phyloP scores from a whole-genome alignment of 2,797 vertebrate species.

The Gymnoscopelus braueri region DNA sequence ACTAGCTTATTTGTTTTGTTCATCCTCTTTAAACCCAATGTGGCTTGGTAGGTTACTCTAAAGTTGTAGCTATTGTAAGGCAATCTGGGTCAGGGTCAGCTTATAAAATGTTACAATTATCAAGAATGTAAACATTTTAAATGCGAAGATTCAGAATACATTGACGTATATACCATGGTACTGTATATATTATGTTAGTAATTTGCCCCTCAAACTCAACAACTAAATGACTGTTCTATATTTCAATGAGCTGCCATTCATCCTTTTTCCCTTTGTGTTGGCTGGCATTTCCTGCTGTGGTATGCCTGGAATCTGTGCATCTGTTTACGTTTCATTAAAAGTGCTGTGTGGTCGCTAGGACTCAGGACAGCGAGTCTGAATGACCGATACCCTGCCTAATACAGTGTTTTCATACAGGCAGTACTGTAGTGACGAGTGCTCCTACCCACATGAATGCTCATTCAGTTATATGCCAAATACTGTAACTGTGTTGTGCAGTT shows the following conservation, averaged over 20 bases:
- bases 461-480: not conserved
- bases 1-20: no score
- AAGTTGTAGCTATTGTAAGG: no score
- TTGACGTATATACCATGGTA: not conserved
- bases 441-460: not conserved
- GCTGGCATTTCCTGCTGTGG: constrained; percentile 34
- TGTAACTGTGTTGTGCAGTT: not conserved
- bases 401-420: no score
- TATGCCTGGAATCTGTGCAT: constrained; percentile 59
- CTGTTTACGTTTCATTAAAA: constrained; percentile 68
- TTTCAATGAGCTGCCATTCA: constrained; percentile 11
- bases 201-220: not conserved
- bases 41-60: no score
- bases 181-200: not conserved
- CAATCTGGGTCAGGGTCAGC: no score
- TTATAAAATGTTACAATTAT: no score
- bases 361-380: not conserved
- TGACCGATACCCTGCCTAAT: not conserved
- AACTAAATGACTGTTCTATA: constrained; percentile 14
- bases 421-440: not conserved
- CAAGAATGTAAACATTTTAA: constrained; percentile 1
- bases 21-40: no score
- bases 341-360: constrained; percentile 45
- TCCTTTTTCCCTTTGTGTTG: constrained; percentile 16
- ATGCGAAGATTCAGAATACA: not conserved